A percentile compares a stretch with the other conserved stretches of the same genome.
Conservation (phyloP, 2,888 invertebrate species). For the Corythucha ciliata region DNA sequence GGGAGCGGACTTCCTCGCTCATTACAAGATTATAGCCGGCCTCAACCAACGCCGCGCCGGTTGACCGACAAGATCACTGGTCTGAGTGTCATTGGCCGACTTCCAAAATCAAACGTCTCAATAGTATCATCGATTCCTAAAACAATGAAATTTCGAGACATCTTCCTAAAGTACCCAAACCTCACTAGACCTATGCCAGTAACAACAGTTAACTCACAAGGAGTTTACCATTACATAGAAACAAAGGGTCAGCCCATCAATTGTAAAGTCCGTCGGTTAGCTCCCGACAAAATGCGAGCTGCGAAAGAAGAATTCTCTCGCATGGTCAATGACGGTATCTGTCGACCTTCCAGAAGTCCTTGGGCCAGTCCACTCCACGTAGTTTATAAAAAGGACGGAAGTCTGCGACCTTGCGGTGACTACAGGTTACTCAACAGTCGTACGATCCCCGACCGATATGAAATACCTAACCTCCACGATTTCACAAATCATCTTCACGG, state of each 20-base stretch:
- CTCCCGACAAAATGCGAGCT: conserved; percentile 15
- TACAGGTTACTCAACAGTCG: conserved; percentile 39
- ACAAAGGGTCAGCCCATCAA: conserved; percentile 38
- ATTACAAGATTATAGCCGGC: conserved; percentile 26
- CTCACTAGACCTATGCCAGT: conserved; percentile 1
- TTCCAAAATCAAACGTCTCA: background rate
- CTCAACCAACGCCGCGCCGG: background rate
- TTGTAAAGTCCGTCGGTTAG: conserved; percentile 36
- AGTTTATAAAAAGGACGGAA: conserved; percentile 5
- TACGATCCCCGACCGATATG: conserved; percentile 33
- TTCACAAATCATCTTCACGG: conserved; percentile 34
- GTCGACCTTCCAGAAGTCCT: conserved; percentile 7
- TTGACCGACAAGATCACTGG: conserved; percentile 22
- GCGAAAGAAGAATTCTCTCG: conserved; percentile 37
- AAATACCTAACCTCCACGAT: background rate
- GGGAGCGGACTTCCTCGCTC: conserved; percentile 5
- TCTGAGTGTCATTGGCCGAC: background rate
- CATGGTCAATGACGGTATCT: conserved; percentile 31
- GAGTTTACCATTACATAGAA: conserved; percentile 32
- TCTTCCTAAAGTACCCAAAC: conserved; percentile 16
- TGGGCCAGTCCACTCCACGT: conserved; percentile 8
- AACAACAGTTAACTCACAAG: background rate
- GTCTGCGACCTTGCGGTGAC: conserved; percentile 38
- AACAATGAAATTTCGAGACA: conserved; percentile 6
- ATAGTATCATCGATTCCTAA: background rate